A percentile compares a stretch with the other conserved stretches of the same genome.
Evolutionary conservation across 1,140 invertebrate genomes (phyloP).

Genomic region (Mylabris phalerata): DNA sequence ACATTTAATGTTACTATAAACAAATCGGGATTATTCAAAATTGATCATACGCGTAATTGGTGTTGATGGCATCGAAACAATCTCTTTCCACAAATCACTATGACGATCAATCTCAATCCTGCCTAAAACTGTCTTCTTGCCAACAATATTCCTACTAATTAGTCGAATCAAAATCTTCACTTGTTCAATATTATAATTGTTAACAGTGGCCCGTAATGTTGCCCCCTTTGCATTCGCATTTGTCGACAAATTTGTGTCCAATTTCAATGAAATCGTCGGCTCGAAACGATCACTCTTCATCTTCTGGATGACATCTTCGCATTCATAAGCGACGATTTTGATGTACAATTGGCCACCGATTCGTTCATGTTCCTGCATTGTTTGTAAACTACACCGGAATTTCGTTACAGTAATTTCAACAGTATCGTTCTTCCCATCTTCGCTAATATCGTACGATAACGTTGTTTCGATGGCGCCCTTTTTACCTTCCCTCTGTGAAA

Average conservation of each 20-base stretch:
- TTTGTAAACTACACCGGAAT: slow-evolving; percentile 56
- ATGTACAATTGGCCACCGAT: slow-evolving; percentile 62
- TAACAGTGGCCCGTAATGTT: slow-evolving; percentile 45
- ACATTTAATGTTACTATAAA: not conserved
- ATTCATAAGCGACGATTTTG: slow-evolving; percentile 65
- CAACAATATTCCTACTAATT: slow-evolving; percentile 40
- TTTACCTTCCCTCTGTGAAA: slow-evolving; percentile 55
- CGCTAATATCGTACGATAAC: slow-evolving; percentile 53
- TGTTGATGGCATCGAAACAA: slow-evolving; percentile 28
- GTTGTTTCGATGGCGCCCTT: slow-evolving; percentile 61
- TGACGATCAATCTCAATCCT: slow-evolving; percentile 44
- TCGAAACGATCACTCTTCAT: slow-evolving; percentile 68
- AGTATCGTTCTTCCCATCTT: slow-evolving; percentile 52
- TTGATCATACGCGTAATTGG: slow-evolving; percentile 29
- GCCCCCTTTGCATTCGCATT: not conserved
- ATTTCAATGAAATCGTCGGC: slow-evolving; percentile 55
- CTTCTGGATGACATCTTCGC: slow-evolving; percentile 59
- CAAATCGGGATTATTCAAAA: slow-evolving; percentile 24
- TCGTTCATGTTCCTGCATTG: slow-evolving; percentile 62
- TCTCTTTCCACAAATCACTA: slow-evolving; percentile 35
- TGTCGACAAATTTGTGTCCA: slow-evolving; percentile 28
- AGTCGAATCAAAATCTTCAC: slow-evolving; percentile 36
- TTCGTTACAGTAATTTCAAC: slow-evolving; percentile 54
- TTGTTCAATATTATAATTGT: slow-evolving; percentile 46
- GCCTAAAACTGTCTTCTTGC: slow-evolving; percentile 52